Base-by-base conservation (phyloP, 2,113 vertebrate species). In the Psittacus erithacus region DNA sequence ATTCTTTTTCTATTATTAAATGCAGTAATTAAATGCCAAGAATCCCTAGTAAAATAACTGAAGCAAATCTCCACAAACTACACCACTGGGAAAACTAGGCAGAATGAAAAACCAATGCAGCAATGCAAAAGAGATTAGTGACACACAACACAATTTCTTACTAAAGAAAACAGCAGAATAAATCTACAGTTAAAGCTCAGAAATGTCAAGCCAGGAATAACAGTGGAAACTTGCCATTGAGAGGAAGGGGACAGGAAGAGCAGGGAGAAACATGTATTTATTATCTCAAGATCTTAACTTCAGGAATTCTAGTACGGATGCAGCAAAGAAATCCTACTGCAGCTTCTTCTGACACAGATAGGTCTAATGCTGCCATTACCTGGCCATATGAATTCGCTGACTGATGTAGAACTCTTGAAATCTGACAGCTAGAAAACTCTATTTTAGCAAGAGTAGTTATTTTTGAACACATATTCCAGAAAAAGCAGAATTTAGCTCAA, bases 401-500 rank as follows among this genome's bases (percentile, higher is more conserved):
- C 1, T 64, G 52, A 77, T 57, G 86, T 8, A 68, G 8, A 95
- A 49, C 57, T 73, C 90, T 85, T 84, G 67, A 83, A 94, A 94
- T 62, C 35, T 86, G 68, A 81, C 76, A 92, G 73, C 63, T 49
- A 88, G 78, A 90, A 94, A 93, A 70, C 73, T 94, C 59, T 73
- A 94, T 95, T 93, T 96, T 84, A 92, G 85, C 93, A 94, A 87
- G n/a, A n/a, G 84, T 47, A 41, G 83, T 82, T 96, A 96, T 96
- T 97, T 97, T 95, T 92, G 92, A 96, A 93, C 95, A 86, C 65
- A 87, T 91, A 65, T 67, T 88, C 73, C 75, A 80, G 90, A 95
- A 97, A 91, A 88, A 93, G 93, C 74, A 94, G 92, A 67, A 96
- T 94, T 97, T 92, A 97, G 96, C 93, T 88, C 88, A 67, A 23